Evolutionary conservation across 2,888 invertebrate genomes (phyloP).

Genomic region (Dolichopus griseipennis): DNA sequence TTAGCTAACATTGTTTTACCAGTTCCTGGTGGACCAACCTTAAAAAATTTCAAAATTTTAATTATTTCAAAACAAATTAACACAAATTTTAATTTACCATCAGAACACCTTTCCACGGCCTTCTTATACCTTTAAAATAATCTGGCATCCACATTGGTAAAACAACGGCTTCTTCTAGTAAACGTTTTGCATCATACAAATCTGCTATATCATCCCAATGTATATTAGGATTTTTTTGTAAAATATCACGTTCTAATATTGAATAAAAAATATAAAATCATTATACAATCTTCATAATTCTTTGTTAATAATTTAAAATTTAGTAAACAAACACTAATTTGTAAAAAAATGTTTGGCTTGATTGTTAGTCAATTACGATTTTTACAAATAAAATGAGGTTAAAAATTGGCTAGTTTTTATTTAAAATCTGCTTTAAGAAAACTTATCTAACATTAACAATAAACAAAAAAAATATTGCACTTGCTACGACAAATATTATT

Average conservation of each 20-base stretch:
- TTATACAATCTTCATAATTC: no score
- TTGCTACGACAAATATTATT: neutral
- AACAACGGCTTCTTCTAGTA: constrained; percentile 95
- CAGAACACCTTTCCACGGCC: constrained; percentile 93
- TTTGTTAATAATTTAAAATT: no score
- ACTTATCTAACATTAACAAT: no score
- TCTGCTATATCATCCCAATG: constrained; percentile 93
- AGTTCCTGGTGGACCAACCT: constrained; percentile 70
- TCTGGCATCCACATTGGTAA: constrained; percentile 97
- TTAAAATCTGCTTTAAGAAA: no score
- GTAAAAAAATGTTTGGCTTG: no score
- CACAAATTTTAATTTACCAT: constrained; percentile 50
- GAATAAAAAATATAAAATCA: constrained; percentile 5
- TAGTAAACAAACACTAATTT: neutral
- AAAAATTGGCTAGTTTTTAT: no score
- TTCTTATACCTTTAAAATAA: constrained; percentile 92
- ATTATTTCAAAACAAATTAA: neutral
- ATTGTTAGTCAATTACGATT: no score
- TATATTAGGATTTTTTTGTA: constrained; percentile 93
- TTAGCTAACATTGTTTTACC: constrained; percentile 96
- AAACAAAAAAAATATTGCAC: no score
- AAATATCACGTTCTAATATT: constrained; percentile 77
- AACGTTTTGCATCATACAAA: constrained; percentile 74
- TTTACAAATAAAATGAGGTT: no score
- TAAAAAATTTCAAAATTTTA: neutral